Evolutionary conservation across 2,888 invertebrate species (phyloP), one percentile per base, ranked within the genome.

Genomic region (Cataglyphis albicans): DNA sequence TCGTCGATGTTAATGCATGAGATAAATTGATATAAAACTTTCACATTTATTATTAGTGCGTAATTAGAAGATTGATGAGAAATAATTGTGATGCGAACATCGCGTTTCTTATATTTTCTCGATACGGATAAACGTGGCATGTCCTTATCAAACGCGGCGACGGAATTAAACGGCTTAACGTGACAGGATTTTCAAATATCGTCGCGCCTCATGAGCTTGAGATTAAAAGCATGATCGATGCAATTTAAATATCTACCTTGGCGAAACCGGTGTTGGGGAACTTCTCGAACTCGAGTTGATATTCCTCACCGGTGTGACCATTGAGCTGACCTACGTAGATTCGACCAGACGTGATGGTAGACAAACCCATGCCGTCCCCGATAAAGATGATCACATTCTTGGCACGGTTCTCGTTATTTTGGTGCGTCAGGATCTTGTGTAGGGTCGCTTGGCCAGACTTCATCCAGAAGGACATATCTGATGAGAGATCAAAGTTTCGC

Each of bases 341-440:
- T 85, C 97, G 94, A 0, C 96, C 96, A 1, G 96, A 96, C 2
- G 96, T 96, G 81, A 96, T 95, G 0, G 96, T 96, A 3, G 96
- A 95, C 76, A 96, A 86, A 5, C 97, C 96, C 97, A 97, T 97
- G 3, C 97, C 97, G 92, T 97, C 97, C 0, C 97, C 97, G 64
- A 97, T 93, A 90, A 97, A 97, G 15, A 97, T 91, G 73, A 97
- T 96, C 32, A 96, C 95, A 90, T 97, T 97, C 91, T 96, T 96
- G 1, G 96, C 96, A 84, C 95, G 95, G 21, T 91, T 93, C 38
- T 93, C 93, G 59, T 93, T 93, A 80, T 94, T 92, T 35, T 91
- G 90, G 65, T 92, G 75, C 6, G 91, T 86, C 21, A 94, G 85
- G 63, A 93, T 90, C 82, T 91, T 91, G 68, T 91, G 90, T 4